Evolutionary conservation across 2,888 invertebrate species (phyloP).

Genomic region (Eudasyphora cyanicolor): DNA sequence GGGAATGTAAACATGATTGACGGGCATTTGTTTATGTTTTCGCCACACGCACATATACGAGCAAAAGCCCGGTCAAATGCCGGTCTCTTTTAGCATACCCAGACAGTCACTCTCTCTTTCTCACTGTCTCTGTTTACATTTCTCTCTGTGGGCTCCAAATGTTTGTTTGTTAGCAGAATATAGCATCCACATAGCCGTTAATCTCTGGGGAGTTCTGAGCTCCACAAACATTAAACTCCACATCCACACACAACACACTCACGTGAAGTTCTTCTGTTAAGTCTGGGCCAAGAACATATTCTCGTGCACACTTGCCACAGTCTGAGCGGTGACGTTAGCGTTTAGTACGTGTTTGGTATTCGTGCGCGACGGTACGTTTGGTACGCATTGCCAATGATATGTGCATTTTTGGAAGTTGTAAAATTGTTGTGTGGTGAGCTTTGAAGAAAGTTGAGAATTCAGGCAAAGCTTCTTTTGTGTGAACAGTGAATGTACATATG

Average conservation of each 20-base stretch:
- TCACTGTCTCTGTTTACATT: neutral
- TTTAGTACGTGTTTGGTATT: slow-evolving; percentile 64
- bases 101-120: neutral
- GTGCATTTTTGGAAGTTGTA: neutral
- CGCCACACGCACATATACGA: neutral
- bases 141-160: neutral
- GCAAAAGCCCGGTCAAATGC: slow-evolving; percentile 4
- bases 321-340: slow-evolving; percentile 44
- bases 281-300: slow-evolving; percentile 55
- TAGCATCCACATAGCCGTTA: slow-evolving; percentile 27
- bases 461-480: neutral
- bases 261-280: slow-evolving; percentile 5
- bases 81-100: slow-evolving; percentile 25
- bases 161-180: no score
- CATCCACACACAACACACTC: neutral
- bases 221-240: slow-evolving; percentile 31
- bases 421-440: neutral
- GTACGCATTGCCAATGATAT: slow-evolving; percentile 50
- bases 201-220: slow-evolving; percentile 37
- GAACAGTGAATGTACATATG: neutral
- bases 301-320: slow-evolving; percentile 38
- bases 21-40: slow-evolving; percentile 26
- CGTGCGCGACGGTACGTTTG: slow-evolving; percentile 64
- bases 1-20: slow-evolving; percentile 26
- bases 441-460: slow-evolving; percentile 11